These are phyloP conservation scores for Atta colombica DNA, from an alignment of 1,140 invertebrate species.

Conservation along the genomic window DNA sequence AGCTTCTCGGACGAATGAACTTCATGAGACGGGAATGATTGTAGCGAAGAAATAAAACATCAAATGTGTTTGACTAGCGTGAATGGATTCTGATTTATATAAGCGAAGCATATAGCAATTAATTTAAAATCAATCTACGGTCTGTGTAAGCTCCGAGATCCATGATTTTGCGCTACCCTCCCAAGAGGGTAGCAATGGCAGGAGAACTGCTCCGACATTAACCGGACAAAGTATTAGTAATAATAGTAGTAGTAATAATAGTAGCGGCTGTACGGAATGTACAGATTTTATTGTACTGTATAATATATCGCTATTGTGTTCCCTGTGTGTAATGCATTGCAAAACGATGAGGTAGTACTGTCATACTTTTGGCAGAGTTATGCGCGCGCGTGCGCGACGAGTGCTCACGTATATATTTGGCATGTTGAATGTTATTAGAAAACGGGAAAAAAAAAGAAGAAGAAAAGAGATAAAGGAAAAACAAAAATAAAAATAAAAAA, in stretches of 20 bases:
- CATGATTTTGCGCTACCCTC: constrained; percentile 53
- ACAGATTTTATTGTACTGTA: constrained; percentile 68
- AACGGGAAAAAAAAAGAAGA: constrained; percentile 20
- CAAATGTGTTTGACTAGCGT: constrained; percentile 31
- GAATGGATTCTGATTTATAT: not conserved
- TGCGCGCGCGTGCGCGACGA: constrained; percentile 49
- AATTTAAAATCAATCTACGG: not conserved
- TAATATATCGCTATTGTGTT: constrained; percentile 71
- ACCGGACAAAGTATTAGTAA: constrained; percentile 64
- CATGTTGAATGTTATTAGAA: constrained; percentile 31
- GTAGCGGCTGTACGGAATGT: constrained; percentile 75
- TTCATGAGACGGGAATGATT: not conserved
- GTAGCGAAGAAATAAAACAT: not conserved
- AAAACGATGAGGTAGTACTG: constrained; percentile 84
- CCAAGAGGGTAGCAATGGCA: constrained; percentile 66
- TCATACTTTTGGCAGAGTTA: constrained; percentile 79
- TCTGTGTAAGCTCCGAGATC: constrained; percentile 49
- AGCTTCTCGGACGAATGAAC: constrained; percentile 11
- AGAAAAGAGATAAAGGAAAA: not conserved
- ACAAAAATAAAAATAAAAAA: constrained; percentile 5
- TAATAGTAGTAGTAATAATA: constrained; percentile 44
- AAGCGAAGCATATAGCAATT: not conserved
- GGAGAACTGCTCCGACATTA: constrained; percentile 65
- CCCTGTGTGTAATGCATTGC: constrained; percentile 71
- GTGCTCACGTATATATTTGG: constrained; percentile 33